A percentile compares a stretch with the other conserved stretches of the same genome.
phyloP scores from a whole-genome alignment of 2,797 vertebrate genomes.

The Stomatorhinus walkeri region DNA sequence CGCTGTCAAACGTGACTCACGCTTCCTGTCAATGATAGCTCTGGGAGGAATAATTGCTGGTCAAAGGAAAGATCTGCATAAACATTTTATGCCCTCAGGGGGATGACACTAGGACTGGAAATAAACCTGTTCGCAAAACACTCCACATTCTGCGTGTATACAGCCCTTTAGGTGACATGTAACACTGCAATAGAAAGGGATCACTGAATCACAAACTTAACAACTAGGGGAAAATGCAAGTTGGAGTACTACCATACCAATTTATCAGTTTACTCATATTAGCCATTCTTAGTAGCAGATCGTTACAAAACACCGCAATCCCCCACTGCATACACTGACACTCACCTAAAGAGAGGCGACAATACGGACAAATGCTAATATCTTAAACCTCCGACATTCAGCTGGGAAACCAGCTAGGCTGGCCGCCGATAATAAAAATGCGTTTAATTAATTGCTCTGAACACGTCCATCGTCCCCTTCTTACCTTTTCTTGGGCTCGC shows the following conservation, averaged over 20 bases:
- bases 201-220: neutral
- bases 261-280: neutral
- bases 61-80: neutral
- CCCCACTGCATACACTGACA: neutral
- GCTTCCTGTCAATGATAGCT: neutral
- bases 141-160: neutral
- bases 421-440: neutral
- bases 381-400: neutral
- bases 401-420: neutral
- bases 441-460: neutral
- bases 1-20: constrained; percentile 8
- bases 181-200: neutral
- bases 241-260: neutral
- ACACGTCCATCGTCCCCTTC: constrained; percentile 18
- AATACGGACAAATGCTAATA: neutral
- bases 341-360: neutral
- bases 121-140: neutral
- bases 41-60: neutral
- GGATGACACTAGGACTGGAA: neutral
- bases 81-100: neutral
- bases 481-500: constrained; percentile 94
- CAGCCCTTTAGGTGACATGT: neutral
- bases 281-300: neutral
- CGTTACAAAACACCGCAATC: neutral
- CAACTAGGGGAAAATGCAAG: neutral